These are phyloP conservation scores for Recurvirostra avosetta DNA, from an alignment of 2,113 vertebrate species.

Conservation along the genomic window DNA sequence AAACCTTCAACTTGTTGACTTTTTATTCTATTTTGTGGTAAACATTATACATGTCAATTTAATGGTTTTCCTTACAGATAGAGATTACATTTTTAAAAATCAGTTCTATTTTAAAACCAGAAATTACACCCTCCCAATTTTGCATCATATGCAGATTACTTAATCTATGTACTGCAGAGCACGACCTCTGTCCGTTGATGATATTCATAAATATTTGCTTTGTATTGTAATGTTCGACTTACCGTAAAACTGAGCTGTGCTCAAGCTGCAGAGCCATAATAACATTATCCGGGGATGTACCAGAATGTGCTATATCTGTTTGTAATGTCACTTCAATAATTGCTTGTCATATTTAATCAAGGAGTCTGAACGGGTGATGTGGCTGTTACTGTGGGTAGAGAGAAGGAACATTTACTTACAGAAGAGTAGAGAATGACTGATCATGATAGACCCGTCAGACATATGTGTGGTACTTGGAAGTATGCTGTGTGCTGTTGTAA, in stretches of 20 bases:
- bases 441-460: background rate
- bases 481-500: background rate
- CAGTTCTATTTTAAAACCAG: background rate
- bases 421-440: background rate
- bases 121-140: background rate
- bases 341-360: conserved; percentile 4
- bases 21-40: background rate
- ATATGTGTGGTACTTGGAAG: background rate
- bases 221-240: background rate
- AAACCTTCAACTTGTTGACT: background rate
- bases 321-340: background rate
- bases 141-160: background rate
- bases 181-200: background rate
- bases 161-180: background rate
- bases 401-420: background rate
- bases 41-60: background rate
- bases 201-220: background rate
- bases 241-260: background rate
- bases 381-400: background rate
- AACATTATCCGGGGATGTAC: background rate
- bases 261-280: background rate
- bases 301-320: background rate
- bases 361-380: background rate
- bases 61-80: background rate
- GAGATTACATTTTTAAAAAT: background rate